Evolutionary conservation across 2,113 vertebrate genomes (phyloP).

Genomic region (Hyperopisus bebe): DNA sequence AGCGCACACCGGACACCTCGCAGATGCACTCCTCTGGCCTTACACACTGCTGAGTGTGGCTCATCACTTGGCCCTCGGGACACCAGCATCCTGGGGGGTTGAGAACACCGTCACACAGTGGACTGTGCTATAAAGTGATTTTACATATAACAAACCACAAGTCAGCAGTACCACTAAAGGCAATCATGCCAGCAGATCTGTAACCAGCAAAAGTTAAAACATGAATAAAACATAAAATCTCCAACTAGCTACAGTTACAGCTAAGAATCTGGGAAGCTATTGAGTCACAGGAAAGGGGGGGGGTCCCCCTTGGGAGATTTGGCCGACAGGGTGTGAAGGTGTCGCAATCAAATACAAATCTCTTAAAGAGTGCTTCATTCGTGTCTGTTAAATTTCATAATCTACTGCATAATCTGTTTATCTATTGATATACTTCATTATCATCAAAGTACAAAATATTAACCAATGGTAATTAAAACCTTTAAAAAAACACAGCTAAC

Average conservation of each 20-base stretch:
- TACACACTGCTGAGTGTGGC: constrained; percentile 56
- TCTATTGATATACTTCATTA: not conserved
- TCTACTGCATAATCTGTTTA: not conserved
- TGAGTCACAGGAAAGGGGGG: not conserved
- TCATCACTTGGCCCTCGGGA: constrained; percentile 65
- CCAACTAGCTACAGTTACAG: not conserved
- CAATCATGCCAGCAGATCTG: not conserved
- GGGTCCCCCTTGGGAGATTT: not conserved
- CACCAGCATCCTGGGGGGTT: constrained; percentile 74
- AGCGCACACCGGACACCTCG: constrained; percentile 55
- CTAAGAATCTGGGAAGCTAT: not conserved
- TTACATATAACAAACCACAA: not conserved
- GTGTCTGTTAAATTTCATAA: not conserved
- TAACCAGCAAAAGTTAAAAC: not conserved
- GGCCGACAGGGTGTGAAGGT: not conserved
- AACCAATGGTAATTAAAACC: not conserved
- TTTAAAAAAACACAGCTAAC: not conserved
- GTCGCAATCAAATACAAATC: not conserved
- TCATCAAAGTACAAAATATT: not conserved
- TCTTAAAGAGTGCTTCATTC: not conserved
- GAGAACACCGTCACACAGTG: not conserved
- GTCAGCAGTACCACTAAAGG: not conserved
- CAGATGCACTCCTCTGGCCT: constrained; percentile 66
- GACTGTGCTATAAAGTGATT: not conserved
- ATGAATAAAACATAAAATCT: not conserved